Evolutionary conservation across 2,797 vertebrate species (phyloP), one percentile per base, ranked within the genome.

Genomic region (Botia kubotai): DNA sequence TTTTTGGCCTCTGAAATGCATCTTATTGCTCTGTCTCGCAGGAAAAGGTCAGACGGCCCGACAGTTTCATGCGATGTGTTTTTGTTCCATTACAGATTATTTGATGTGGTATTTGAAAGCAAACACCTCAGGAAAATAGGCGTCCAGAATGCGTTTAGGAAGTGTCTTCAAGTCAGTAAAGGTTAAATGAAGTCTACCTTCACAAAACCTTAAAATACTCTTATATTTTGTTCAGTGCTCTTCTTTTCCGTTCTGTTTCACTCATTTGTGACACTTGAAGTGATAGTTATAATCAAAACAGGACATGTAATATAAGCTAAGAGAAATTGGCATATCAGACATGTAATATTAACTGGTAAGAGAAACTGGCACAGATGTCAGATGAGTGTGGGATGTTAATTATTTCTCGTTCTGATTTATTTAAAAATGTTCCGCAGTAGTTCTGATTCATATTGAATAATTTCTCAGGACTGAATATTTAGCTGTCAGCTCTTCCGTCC

Each of bases 11-110:
- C 39, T 39, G 36, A 29, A 63, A 71, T 82, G 62, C 55, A 53
- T 80, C 72, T 85, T 62, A 72, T 66, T 53, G 13, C 19, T 68
- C 10, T 43, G 55, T 14, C 39, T 23, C 43, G 39, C 71, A 14
- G 19, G 67, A 72, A 85, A 79, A 83, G 81, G 81, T 83, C 43
- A 53, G 26, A 29, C 66, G 71, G n/a, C 43, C 66, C 65, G 50
- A 63, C 53, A 26, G 55, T 6, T 36, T 48, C 5, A 7, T 19
- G 19, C 11, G n/a, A 43, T 23, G 14, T 43, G 1, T 19, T 72
- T 13, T 72, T 29, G 4, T 72, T 29, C 53, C 52, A 36, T 79
- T 79, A 13, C 19, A 13, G 46, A 58, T 78, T 79, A 17, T 79
- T 72, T 71, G 29, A 70, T 70, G 3, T 60, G 62, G 46, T 68